A percentile compares a stretch with the other conserved stretches of the same genome.
Conservation (phyloP, 2,888 invertebrate species). For the Ophraella communa region DNA sequence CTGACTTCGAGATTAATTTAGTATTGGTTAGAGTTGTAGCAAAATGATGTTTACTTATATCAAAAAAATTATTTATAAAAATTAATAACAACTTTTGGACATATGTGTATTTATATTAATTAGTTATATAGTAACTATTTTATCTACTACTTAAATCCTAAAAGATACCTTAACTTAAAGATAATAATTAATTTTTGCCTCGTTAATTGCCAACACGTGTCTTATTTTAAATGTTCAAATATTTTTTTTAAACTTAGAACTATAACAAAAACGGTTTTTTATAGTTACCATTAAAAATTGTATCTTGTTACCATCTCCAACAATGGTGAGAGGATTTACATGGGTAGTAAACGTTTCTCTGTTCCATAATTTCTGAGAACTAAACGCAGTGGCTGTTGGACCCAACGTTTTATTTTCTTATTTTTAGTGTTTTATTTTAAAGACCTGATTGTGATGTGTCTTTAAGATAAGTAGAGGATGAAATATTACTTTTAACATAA, state of each 20-base stretch:
- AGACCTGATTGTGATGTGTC: slow-evolving; percentile 18
- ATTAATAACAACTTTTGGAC: too few relatives aligned
- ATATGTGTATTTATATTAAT: too few relatives aligned
- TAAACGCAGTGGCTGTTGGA: slow-evolving; percentile 25
- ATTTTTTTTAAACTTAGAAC: not conserved
- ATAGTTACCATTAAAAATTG: not conserved
- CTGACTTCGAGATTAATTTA: too few relatives aligned
- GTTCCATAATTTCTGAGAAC: slow-evolving; percentile 19
- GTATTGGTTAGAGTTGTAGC: too few relatives aligned
- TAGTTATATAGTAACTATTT: too few relatives aligned
- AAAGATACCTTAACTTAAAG: too few relatives aligned
- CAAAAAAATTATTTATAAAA: too few relatives aligned
- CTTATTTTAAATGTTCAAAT: not conserved
- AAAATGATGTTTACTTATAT: too few relatives aligned
- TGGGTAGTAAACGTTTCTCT: not conserved
- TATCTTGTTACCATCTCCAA: not conserved
- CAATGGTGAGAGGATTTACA: not conserved
- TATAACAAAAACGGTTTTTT: not conserved
- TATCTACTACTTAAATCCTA: too few relatives aligned
- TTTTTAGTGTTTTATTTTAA: slow-evolving; percentile 25
- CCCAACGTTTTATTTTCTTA: slow-evolving; percentile 13
- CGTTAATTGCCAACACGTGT: too few relatives aligned
- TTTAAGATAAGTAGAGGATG: slow-evolving; percentile 15
- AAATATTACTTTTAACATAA: slow-evolving; percentile 11
- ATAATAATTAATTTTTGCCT: too few relatives aligned